Conservation (phyloP, 2,113 vertebrate genomes). For the Panurus biarmicus region DNA sequence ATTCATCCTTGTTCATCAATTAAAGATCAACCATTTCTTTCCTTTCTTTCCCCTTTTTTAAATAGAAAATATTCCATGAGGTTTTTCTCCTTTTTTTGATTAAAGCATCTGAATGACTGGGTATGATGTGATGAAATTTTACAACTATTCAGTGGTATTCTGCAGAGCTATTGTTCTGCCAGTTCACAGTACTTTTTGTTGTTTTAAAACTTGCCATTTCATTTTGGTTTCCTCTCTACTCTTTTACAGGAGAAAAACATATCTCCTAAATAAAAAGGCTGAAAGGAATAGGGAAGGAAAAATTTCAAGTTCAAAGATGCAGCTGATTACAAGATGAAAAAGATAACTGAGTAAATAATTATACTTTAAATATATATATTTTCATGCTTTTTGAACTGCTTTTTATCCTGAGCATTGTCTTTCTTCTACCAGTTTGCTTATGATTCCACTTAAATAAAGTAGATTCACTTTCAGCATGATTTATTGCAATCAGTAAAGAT, state of each 20-base stretch:
- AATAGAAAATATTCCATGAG: not conserved
- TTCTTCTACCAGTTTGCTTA: not conserved
- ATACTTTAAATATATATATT: not conserved
- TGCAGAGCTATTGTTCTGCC: not conserved
- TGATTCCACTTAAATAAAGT: not conserved
- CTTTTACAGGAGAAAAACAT: not conserved
- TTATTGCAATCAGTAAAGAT: not conserved
- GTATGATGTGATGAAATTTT: not conserved
- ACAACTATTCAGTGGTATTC: not conserved
- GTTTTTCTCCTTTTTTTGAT: not conserved
- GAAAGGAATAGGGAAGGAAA: not conserved
- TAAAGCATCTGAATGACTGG: not conserved
- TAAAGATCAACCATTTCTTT: not conserved
- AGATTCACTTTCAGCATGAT: not conserved
- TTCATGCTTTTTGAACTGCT: not conserved
- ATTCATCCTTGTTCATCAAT: not conserved
- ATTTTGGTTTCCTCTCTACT: not conserved
- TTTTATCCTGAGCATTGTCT: not conserved
- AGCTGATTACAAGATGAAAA: not conserved
- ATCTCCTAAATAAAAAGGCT: not conserved
- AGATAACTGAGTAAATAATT: not conserved
- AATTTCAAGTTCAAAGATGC: not conserved
- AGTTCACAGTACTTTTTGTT: not conserved
- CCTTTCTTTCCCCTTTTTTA: accelerated
- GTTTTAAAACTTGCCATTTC: not conserved